Conservation (phyloP, 2,797 vertebrate genomes). For the Aulostomus chinensis region DNA sequence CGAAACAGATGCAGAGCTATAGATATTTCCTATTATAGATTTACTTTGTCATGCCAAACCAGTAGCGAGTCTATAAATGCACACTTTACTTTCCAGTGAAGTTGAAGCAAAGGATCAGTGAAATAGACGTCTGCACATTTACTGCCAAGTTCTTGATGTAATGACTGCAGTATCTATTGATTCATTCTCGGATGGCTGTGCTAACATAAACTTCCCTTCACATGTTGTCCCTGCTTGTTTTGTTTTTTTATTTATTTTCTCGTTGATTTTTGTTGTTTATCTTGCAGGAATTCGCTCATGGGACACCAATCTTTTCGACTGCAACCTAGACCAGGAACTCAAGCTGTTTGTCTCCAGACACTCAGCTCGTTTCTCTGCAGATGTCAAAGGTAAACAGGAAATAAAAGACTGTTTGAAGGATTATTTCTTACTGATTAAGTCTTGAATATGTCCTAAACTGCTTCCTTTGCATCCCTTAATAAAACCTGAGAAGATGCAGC, state of each 20-base stretch:
- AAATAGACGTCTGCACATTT: slow-evolving; percentile 12
- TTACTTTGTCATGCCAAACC: slow-evolving; percentile 35
- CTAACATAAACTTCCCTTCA: too few species aligned
- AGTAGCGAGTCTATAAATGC: slow-evolving; percentile 20
- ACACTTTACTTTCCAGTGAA: slow-evolving; percentile 31
- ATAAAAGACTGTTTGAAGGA: not conserved
- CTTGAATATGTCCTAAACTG: not conserved
- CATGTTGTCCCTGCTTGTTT: slow-evolving; percentile 21
- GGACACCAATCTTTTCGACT: slow-evolving; percentile 94
- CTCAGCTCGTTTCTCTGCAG: slow-evolving; percentile 95
- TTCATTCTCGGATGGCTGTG: slow-evolving; percentile 6
- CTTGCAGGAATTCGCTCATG: slow-evolving; percentile 94
- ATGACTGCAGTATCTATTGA: slow-evolving; percentile 10
- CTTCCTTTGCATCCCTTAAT: not conserved
- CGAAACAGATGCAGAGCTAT: slow-evolving; percentile 38
- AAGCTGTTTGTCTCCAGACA: slow-evolving; percentile 98
- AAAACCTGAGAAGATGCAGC: not conserved
- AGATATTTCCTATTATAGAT: slow-evolving; percentile 74
- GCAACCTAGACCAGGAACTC: slow-evolving; percentile 97
- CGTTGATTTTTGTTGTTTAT: slow-evolving; percentile 35
- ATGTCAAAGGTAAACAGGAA: slow-evolving; percentile 88
- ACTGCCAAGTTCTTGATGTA: not conserved
- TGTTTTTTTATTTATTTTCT: slow-evolving; percentile 10
- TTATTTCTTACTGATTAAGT: slow-evolving; percentile 1
- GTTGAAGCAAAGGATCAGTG: slow-evolving; percentile 5